phyloP scores from a whole-genome alignment of 2,113 vertebrate genomes.

The Solenodon paradoxus region DNA sequence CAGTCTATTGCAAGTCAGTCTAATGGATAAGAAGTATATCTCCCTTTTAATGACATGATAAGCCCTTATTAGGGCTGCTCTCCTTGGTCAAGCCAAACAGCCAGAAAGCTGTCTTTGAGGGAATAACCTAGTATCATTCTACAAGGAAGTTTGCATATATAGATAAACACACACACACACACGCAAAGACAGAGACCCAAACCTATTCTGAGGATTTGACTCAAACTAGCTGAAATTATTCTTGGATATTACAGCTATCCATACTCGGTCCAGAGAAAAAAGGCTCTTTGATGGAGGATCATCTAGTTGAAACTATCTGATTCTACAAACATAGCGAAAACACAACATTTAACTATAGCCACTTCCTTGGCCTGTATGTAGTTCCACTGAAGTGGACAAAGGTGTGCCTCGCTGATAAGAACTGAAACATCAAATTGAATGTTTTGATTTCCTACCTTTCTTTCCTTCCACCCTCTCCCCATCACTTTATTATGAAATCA shows the following conservation, averaged over 20 bases:
- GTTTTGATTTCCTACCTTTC: constrained; percentile 40
- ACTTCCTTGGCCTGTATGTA: constrained; percentile 46
- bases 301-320: constrained; percentile 47
- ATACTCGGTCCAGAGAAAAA: neutral
- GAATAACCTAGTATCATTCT: neutral
- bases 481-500: constrained; percentile 30
- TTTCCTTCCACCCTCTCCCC: neutral
- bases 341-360: constrained; percentile 52
- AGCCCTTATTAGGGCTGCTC: neutral
- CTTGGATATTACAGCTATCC: neutral
- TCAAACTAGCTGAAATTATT: constrained; percentile 31
- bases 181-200: neutral
- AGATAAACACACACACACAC: neutral
- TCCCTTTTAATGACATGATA: neutral
- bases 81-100: neutral
- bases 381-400: constrained; percentile 48
- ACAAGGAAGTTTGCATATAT: neutral
- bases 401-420: constrained; percentile 50
- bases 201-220: constrained; percentile 46
- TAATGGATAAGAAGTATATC: neutral
- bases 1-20: neutral
- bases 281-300: constrained; percentile 8
- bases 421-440: constrained; percentile 10
- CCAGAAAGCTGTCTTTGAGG: neutral
- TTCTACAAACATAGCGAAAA: constrained; percentile 24